These are phyloP conservation scores for Branchinecta sandiegonensis DNA, from an alignment of 2,888 invertebrate species.

Conservation along the genomic window DNA sequence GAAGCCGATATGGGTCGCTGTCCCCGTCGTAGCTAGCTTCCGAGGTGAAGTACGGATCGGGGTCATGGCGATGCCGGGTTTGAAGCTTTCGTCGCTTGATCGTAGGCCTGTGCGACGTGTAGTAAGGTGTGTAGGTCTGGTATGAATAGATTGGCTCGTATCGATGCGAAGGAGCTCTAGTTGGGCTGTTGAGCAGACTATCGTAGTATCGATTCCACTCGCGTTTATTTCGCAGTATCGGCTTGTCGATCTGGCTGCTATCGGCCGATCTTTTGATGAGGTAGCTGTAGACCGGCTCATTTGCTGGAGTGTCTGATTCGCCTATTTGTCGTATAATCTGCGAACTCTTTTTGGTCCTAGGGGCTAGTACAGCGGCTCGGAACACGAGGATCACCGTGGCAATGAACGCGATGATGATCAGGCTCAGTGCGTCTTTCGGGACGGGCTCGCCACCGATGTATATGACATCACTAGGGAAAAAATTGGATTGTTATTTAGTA, in stretches of 20 bases:
- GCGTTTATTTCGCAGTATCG: conserved; percentile 5
- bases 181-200: background rate
- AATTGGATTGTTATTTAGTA: background rate
- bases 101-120: background rate
- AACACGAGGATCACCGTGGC: background rate
- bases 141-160: conserved; percentile 1
- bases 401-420: background rate
- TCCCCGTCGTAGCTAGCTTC: background rate
- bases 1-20: background rate
- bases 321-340: background rate
- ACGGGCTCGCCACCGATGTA: background rate
- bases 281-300: background rate
- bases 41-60: background rate
- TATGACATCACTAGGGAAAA: background rate
- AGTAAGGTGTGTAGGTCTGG: background rate
- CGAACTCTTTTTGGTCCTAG: background rate
- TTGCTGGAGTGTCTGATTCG: background rate
- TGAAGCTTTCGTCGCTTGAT: background rate
- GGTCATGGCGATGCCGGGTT: background rate
- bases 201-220: background rate
- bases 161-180: conserved; percentile 4
- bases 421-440: background rate
- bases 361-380: background rate
- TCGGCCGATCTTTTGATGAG: background rate
- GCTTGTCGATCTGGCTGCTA: background rate